Evolutionary conservation across 2,113 vertebrate species (phyloP).

Genomic region (Grammomys surdaster): DNA sequence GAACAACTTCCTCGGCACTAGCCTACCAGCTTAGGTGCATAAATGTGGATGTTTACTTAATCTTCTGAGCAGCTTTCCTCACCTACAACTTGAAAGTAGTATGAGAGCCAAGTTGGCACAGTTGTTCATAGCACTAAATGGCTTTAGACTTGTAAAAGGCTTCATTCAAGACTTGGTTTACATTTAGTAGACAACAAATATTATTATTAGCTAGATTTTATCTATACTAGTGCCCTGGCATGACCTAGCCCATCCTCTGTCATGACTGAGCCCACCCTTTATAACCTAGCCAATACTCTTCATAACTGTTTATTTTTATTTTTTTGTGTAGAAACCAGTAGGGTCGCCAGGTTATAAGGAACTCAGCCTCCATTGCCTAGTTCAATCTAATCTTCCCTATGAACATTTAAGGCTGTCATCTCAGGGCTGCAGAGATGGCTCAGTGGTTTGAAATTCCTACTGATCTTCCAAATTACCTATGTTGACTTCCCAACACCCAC

Average conservation of each 20-base stretch:
- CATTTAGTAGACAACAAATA: background rate
- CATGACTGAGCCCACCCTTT: background rate
- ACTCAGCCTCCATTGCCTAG: background rate
- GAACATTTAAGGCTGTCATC: background rate
- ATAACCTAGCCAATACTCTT: background rate
- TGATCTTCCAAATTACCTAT: background rate
- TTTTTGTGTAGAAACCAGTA: background rate
- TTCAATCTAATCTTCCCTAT: background rate
- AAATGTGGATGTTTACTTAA: background rate
- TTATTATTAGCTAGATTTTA: background rate
- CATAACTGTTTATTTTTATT: constrained; percentile 37
- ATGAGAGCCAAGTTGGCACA: background rate
- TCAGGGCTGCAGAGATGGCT: background rate
- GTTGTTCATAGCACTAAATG: background rate
- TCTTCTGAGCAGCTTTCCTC: constrained; percentile 29
- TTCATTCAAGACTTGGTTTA: background rate
- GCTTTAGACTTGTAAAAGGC: background rate
- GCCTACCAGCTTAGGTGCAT: background rate
- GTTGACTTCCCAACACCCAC: background rate
- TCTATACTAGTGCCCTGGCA: background rate
- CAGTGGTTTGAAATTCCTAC: background rate
- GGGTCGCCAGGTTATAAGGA: background rate
- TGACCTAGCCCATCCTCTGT: background rate
- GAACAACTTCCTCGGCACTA: background rate
- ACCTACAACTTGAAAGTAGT: background rate